Conservation (phyloP, 1,140 invertebrate genomes). For the Sinonovacula constricta region DNA sequence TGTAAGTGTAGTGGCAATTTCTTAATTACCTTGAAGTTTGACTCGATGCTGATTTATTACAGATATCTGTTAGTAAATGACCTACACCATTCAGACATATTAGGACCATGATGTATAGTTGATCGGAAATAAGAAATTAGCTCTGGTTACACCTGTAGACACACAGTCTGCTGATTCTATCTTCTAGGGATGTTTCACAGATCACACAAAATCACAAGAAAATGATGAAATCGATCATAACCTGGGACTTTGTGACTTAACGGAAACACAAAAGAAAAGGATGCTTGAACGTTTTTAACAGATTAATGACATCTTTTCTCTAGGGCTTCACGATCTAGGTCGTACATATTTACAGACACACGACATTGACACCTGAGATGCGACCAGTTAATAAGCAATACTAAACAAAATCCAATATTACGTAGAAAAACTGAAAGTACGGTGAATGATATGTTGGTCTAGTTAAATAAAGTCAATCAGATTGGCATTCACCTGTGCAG, state of each 20-base stretch:
- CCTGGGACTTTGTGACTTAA: not conserved
- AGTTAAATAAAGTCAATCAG: slow-evolving; percentile 22
- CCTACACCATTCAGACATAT: slow-evolving; percentile 15
- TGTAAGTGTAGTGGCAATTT: not conserved
- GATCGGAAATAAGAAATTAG: not conserved
- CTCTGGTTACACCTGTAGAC: not conserved
- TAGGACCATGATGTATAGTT: slow-evolving; percentile 25
- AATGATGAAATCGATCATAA: not conserved
- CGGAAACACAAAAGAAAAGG: slow-evolving; percentile 9
- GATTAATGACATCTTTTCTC: slow-evolving; percentile 36
- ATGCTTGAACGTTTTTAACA: slow-evolving; percentile 15
- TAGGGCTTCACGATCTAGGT: slow-evolving; percentile 26
- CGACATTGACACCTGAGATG: slow-evolving; percentile 23
- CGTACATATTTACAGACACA: slow-evolving; percentile 12
- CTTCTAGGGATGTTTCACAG: not conserved
- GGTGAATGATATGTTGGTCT: slow-evolving; percentile 20
- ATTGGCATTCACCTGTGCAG: slow-evolving; percentile 50
- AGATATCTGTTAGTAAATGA: slow-evolving; percentile 10
- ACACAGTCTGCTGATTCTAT: not conserved
- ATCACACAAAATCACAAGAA: not conserved
- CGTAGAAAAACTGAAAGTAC: slow-evolving; percentile 28
- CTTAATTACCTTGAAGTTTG: not conserved
- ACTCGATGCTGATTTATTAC: not conserved
- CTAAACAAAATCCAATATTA: slow-evolving; percentile 13
- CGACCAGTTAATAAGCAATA: not conserved